Percentiles rank a stretch among this genome's conserved stretches.
phyloP scores from a whole-genome alignment of 2,797 vertebrate species.

The Syndactyla subalaris region DNA sequence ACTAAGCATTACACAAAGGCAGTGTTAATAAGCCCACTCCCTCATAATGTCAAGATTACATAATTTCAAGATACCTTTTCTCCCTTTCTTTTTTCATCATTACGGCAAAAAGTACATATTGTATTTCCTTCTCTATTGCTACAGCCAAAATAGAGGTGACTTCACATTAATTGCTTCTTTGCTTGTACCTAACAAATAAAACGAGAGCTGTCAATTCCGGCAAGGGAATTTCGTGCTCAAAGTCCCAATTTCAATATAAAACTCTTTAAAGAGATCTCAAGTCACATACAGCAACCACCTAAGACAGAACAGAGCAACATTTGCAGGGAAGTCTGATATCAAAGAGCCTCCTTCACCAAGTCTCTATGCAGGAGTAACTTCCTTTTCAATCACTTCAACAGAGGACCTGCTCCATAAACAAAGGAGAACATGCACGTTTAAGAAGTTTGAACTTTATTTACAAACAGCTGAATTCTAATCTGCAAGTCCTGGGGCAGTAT shows the following conservation, averaged over 20 bases:
- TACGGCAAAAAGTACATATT: background rate
- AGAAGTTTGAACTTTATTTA: background rate
- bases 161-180: background rate
- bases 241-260: background rate
- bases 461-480: background rate
- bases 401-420: background rate
- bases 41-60: background rate
- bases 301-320: fast-evolving
- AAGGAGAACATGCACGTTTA: background rate
- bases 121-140: background rate
- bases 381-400: background rate
- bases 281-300: background rate
- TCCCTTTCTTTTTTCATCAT: background rate
- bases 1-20: background rate
- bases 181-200: background rate
- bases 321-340: background rate
- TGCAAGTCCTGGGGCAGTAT: background rate
- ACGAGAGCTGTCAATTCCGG: background rate
- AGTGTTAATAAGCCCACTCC: background rate
- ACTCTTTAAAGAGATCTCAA: background rate
- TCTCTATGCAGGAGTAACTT: background rate
- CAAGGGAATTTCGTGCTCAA: background rate
- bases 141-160: background rate
- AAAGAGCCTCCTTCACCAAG: background rate
- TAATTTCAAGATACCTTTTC: background rate